These are phyloP conservation scores for Phrynocephalus forsythii DNA, from an alignment of 2,797 vertebrate genomes.

Conservation along the genomic window DNA sequence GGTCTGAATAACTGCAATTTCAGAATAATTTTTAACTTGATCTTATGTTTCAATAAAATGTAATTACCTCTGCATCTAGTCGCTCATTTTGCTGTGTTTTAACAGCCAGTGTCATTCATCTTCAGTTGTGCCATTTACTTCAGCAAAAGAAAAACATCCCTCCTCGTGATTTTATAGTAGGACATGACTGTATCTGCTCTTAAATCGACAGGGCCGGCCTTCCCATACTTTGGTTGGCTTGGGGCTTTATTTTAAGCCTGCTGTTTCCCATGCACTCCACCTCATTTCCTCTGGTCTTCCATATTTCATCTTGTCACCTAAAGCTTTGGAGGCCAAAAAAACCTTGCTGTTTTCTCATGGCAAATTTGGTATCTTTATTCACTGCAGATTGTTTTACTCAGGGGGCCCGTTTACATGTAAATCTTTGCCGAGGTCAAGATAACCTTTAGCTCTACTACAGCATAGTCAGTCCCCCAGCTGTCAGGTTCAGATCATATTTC, in stretches of 20 bases:
- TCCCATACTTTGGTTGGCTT: conserved; percentile 47
- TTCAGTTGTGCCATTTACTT: conserved; percentile 56
- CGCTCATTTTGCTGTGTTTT: background rate
- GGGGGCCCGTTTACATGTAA: conserved; percentile 64
- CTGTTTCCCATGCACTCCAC: conserved; percentile 58
- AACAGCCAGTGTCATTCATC: no score
- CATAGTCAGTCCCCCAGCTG: background rate
- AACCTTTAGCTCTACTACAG: conserved; percentile 15
- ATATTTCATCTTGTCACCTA: conserved; percentile 65
- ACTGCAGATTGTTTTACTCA: conserved; percentile 67
- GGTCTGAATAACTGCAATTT: no score
- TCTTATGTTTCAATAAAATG: background rate
- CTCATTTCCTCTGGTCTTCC: conserved; percentile 64
- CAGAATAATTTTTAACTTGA: background rate
- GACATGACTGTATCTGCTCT: conserved; percentile 36
- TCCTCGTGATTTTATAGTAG: conserved; percentile 37
- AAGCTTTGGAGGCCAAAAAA: conserved; percentile 47
- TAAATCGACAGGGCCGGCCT: conserved; percentile 41
- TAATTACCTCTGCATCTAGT: background rate
- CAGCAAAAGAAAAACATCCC: conserved; percentile 12
- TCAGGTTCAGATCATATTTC: background rate
- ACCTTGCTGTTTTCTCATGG: conserved; percentile 64
- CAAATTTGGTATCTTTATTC: conserved; percentile 69
- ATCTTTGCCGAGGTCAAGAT: conserved; percentile 23
- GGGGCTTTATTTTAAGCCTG: conserved; percentile 45